Base-by-base conservation (phyloP, 2,888 invertebrate genomes). In the Malthinus flaveolus region DNA sequence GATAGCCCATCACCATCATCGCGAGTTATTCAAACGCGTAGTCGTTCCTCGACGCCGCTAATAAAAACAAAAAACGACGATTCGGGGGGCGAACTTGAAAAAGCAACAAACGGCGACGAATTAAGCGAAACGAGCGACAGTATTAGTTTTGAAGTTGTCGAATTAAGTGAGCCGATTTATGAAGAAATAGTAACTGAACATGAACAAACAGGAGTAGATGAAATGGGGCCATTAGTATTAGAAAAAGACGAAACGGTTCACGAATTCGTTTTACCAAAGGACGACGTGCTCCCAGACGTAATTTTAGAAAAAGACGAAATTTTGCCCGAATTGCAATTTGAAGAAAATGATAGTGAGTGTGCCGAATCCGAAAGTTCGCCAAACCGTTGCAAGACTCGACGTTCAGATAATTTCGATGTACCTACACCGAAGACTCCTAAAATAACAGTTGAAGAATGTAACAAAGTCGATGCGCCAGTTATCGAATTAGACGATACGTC, bases 391-490 rank as follows among this genome's bases (percentile, higher is more conserved):
- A 68, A 62, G 45, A 79, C 78, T 1, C 69, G 78, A n/a, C 66
- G 78, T 11, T 77, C 77, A 3, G 74, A 73, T 49, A 74, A 74
- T 1, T 64, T 76, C 10, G 76, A 76, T 53, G 70, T 76, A 12
- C 76, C 77, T 2, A 77, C 77, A 3, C 77, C 78, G 35, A 77
- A 76, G 64, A 77, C 78, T 3, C 78, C 77, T n/a, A 75, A 73
- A 64, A 46, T 65, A 0, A 13, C 65, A 5, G 71, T 68, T 3
- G 63, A 68, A 47, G 53, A 52, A n/a, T 39, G 47, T 15, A n/a
- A 15, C n/a, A 42, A 42, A 42, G 3, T 23, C 1, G 39, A 42
- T 15, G 11, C 13, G 15, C 9, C 23, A 1, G 9, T 39, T 7
- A 7, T 42, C 9, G 39, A 42, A 15, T 8, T 42, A n/a, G 39